Base-by-base conservation (phyloP, 2,888 invertebrate genomes). In the Sphaerophoria rueppellii region DNA sequence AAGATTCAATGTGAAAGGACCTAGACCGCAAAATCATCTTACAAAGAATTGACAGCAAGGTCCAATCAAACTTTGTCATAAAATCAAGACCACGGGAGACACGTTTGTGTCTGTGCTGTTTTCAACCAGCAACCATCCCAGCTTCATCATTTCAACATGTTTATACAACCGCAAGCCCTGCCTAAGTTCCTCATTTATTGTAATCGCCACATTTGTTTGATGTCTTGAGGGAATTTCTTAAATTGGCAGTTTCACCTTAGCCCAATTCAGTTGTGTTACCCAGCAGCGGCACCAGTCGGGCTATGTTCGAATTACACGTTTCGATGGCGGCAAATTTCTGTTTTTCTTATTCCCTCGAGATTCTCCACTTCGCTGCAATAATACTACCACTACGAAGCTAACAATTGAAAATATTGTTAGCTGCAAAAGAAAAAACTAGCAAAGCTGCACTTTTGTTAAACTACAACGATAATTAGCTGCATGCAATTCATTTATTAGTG, bases 221-320 rank as follows among this genome's bases (percentile, higher is more conserved):
- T 75, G 60, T 70, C 70, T 35, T 77, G 58, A 63, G 69, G 70
- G 73, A 80, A 81, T 65, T 63, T 63, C 73, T 75, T 73, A 85
- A 85, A 85, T 85, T 85, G 85, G 76, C 50, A 85, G 85, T 76
- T 85, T 77, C 81, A 85, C 85, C 81, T 85, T 81, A 85, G 85
- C 81, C 81, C 85, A 85, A 72, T 85, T 85, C 69, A 60, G 71
- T 52, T 40, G 50, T 6, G 40, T 40, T 11, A 24, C 46, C 43
- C 35, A 4, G 50, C 12, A 40, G 12, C 81, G 85, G 81, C 76
- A 85, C 85, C 85, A 85, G 63, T 40, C 14, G 37, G 57, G 58
- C 72, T 67, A 70, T 69, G 46, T 24, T 24, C 24, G 80, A 80
- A 85, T 80, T 85, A 76, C 69, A 35, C 2, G 48, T 14, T 57